Conservation (phyloP, 2,113 vertebrate genomes). For the Lichenostomus cassidix region DNA sequence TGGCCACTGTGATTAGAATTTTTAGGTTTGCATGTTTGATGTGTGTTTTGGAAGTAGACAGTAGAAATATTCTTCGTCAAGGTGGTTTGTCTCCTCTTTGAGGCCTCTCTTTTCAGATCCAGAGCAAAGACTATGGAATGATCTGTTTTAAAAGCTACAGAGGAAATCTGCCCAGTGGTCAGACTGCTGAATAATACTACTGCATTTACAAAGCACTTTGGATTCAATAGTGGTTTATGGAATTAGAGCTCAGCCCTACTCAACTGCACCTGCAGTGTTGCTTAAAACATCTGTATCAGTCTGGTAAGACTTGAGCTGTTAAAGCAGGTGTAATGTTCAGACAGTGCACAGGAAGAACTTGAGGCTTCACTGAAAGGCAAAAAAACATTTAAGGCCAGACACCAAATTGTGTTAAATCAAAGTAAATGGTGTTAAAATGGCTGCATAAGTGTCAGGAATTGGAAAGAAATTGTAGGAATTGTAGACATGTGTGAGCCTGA, state of each 20-base stretch:
- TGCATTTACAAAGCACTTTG: background rate
- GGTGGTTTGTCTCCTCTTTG: background rate
- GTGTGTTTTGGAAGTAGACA: background rate
- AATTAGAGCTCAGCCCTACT: background rate
- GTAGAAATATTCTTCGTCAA: background rate
- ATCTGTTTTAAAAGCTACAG: slow-evolving; percentile 6
- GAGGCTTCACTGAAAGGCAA: background rate
- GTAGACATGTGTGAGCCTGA: background rate
- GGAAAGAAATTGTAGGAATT: background rate
- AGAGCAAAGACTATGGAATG: background rate
- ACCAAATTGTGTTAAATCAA: background rate
- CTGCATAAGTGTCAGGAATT: background rate
- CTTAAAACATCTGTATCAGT: slow-evolving; percentile 10
- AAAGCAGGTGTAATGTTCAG: background rate
- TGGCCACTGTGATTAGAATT: background rate
- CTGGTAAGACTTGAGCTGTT: slow-evolving; percentile 20
- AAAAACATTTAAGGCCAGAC: background rate
- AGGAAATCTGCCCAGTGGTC: background rate
- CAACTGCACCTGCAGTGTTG: background rate
- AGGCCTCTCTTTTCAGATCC: slow-evolving; percentile 29
- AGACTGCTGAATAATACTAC: background rate
- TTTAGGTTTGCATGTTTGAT: background rate
- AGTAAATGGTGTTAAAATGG: background rate
- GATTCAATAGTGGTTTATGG: slow-evolving; percentile 13
- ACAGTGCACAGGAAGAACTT: background rate